Percentiles rank a stretch among this genome's conserved stretches.
Evolutionary conservation across 92 coral and sea anemone species (phyloP).

Genomic region (Phymanthus crucifer): DNA sequence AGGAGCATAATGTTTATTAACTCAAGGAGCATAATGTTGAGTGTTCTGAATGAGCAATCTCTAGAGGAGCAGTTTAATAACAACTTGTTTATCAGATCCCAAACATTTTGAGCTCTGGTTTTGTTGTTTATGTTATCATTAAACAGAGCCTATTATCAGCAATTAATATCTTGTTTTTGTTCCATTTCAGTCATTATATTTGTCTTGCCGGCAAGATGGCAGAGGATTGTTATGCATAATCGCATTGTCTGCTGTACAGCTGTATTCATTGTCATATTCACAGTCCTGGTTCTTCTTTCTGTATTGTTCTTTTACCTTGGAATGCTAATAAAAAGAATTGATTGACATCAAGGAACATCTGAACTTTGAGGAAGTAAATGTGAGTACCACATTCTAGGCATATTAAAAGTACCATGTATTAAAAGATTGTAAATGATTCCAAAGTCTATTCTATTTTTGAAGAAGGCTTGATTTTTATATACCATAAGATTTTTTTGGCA

Average conservation of each 20-base stretch:
- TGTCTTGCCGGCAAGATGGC: slow-evolving; percentile 19
- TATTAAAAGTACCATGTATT: no score
- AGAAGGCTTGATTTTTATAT: no score
- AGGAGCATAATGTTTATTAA: neutral
- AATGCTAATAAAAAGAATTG: slow-evolving; percentile 58
- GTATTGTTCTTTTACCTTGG: slow-evolving; percentile 76
- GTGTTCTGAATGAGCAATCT: neutral
- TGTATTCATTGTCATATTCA: slow-evolving; percentile 61
- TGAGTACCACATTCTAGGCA: no score
- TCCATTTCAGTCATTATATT: neutral
- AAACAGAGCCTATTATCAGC: neutral
- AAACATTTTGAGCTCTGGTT: neutral
- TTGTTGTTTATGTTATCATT: neutral
- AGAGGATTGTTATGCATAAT: slow-evolving; percentile 72
- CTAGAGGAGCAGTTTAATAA: neutral
- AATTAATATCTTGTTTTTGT: neutral
- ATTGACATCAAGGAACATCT: neutral
- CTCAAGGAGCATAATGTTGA: neutral
- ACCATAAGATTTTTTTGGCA: no score
- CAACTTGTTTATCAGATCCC: neutral
- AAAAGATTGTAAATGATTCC: no score
- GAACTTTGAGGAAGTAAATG: neutral
- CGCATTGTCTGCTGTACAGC: slow-evolving; percentile 66
- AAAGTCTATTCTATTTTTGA: no score
- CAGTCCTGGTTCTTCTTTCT: slow-evolving; percentile 55